Base-by-base conservation (phyloP, 2,797 vertebrate species). In the Tarsius wallacei region DNA sequence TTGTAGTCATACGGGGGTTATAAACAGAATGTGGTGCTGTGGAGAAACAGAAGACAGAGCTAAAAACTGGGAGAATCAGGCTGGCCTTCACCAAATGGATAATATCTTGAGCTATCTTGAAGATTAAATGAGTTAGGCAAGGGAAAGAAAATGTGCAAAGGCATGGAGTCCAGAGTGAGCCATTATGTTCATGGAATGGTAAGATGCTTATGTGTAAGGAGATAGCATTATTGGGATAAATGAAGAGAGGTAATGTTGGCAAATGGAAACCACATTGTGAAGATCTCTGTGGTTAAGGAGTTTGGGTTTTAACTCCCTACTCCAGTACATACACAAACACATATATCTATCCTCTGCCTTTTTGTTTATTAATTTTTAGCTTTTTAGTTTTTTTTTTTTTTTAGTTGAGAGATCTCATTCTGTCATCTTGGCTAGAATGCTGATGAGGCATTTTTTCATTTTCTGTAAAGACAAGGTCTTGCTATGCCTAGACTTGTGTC, bases 61-160 rank as follows among this genome's bases (percentile, higher is more conserved):
- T 16, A 5, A 5, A 31, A 70, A 77, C 70, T 77, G 53, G 63
- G 55, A 57, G 68, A 87, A 82, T 90, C n/a, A 82, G 33, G 33
- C 8, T 82, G 77, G 16, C 21, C n/a, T 55, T 74, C 49, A 55
- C 49, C 74, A 47, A 88, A 47, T n/a, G 47, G 49, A n/a, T 64
- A 51, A 59, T 77, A 61, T 63, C 26, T 85, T 94, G 80, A 85
- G 36, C 53, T 55, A 6, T 85, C 42, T 85, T 51, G 47, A 78
- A 64, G 78, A 90, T 61, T 90, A 64, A 76, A 49, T 90, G 53
- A 90, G 15, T 87, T 82, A 83, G 42, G 53, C 31, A 61, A 31
- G 42, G 66, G 7, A 36, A 70, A 71, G 64, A 80, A 57, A 93
- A 42, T 63, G 42, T 53, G 6, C n/a, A 90, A 78, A 90, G 55